A percentile compares a stretch with the other conserved stretches of the same genome.
These are phyloP conservation scores for Cyclura pinguis DNA, from an alignment of 2,797 vertebrate species.

Conservation along the genomic window DNA sequence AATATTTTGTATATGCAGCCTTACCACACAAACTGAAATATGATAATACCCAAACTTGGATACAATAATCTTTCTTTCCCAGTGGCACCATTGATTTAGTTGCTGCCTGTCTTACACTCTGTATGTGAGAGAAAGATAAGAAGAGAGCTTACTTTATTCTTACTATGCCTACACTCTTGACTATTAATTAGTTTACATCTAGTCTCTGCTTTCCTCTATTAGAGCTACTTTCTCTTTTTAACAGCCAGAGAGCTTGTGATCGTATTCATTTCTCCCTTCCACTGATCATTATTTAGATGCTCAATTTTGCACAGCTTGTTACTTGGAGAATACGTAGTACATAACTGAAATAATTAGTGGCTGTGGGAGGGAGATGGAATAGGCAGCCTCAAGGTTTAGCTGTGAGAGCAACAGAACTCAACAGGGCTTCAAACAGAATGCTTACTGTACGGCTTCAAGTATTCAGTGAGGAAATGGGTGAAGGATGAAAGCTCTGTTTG, in stretches of 20 bases:
- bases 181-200: background rate
- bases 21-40: background rate
- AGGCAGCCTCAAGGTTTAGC: background rate
- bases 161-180: too few relatives aligned
- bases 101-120: too few relatives aligned
- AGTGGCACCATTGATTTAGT: too few relatives aligned
- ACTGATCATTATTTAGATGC: background rate
- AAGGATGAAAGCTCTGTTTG: conserved; percentile 2
- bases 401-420: background rate
- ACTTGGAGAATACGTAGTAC: background rate
- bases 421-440: background rate
- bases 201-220: background rate
- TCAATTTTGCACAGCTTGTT: background rate
- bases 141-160: background rate
- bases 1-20: background rate
- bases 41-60: too few relatives aligned
- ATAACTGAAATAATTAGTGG: background rate
- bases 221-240: background rate
- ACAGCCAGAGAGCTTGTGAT: background rate
- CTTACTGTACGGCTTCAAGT: background rate
- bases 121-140: background rate
- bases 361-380: background rate
- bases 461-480: conserved; percentile 1
- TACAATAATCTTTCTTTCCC: too few relatives aligned
- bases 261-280: background rate